Conservation (phyloP, 2,888 invertebrate species). For the Beris morrisii region DNA sequence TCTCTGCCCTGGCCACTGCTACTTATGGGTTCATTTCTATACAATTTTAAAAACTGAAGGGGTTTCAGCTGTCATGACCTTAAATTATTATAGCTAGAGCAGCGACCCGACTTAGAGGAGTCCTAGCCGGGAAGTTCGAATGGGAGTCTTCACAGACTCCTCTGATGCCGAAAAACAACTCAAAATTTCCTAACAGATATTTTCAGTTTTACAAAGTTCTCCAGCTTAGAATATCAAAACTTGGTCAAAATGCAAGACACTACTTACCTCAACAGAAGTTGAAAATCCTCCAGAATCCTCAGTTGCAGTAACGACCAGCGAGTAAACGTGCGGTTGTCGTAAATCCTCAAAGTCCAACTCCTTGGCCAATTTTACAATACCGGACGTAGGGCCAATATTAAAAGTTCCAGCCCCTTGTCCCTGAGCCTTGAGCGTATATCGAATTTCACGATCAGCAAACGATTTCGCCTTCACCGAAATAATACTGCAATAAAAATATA, state of each 20-base stretch:
- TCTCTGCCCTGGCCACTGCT: too few relatives aligned
- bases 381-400: slow-evolving; percentile 91
- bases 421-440: slow-evolving; percentile 93
- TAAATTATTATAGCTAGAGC: too few relatives aligned
- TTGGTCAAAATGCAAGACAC: slow-evolving; percentile 24
- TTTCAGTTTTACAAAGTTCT: too few relatives aligned
- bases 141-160: too few relatives aligned
- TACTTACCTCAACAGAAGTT: slow-evolving; percentile 83
- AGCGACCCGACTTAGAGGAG: too few relatives aligned
- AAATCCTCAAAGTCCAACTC: slow-evolving; percentile 96
- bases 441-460: slow-evolving; percentile 93
- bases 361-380: slow-evolving; percentile 93
- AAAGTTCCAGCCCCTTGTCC: slow-evolving; percentile 94
- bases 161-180: too few relatives aligned
- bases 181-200: too few relatives aligned
- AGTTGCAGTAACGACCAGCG: slow-evolving; percentile 89
- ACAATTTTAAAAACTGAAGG: too few relatives aligned
- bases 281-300: slow-evolving; percentile 98
- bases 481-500: slow-evolving; percentile 67
- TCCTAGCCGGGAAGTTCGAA: too few relatives aligned
- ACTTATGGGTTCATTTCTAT: too few relatives aligned
- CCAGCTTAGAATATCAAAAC: too few relatives aligned
- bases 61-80: too few relatives aligned
- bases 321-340: slow-evolving; percentile 90
- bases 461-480: slow-evolving; percentile 97